Percentiles rank a stretch among this genome's conserved stretches.
Conservation (phyloP, 2,113 vertebrate genomes). For the Megaptera novaeangliae region DNA sequence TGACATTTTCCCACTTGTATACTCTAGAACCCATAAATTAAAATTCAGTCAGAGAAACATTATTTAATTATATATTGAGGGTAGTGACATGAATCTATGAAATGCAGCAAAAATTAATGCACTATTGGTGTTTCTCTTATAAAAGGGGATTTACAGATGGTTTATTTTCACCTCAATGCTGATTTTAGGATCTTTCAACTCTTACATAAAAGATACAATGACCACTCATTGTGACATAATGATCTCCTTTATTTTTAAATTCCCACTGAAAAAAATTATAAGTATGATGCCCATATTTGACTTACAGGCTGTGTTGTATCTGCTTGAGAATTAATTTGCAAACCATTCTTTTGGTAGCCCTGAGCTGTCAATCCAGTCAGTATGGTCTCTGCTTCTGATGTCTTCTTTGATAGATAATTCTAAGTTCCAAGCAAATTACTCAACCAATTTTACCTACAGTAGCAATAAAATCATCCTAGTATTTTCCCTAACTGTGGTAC, state of each 20-base stretch:
- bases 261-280: not conserved
- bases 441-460: not conserved
- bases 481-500: not conserved
- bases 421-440: not conserved
- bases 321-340: not conserved
- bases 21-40: not conserved
- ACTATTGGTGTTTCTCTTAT: not conserved
- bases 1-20: not conserved
- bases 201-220: not conserved
- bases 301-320: not conserved
- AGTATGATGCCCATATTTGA: not conserved
- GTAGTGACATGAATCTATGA: not conserved
- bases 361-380: not conserved
- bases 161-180: not conserved
- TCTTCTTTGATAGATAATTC: not conserved
- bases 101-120: not conserved
- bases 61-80: not conserved
- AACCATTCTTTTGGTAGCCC: not conserved
- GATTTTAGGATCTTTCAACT: not conserved
- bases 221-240: not conserved
- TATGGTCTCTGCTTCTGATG: not conserved
- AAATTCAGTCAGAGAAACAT: not conserved
- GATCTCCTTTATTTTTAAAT: not conserved
- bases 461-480: not conserved
- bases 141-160: not conserved